Evolutionary conservation across 1,140 invertebrate genomes (phyloP).

Genomic region (Drosophila nebulosa): DNA sequence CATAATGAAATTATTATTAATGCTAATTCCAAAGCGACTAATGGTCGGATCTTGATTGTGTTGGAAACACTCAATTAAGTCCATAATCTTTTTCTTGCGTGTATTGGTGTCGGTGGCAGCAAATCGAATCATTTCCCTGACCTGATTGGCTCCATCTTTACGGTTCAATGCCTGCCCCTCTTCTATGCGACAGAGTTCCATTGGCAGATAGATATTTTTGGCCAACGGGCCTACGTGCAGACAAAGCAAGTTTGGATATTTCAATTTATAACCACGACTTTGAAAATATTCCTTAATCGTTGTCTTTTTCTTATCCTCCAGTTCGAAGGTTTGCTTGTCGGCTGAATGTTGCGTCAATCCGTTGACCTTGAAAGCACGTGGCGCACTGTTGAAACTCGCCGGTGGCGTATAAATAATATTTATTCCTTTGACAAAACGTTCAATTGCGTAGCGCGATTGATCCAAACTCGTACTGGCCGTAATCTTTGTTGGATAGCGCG

Average conservation of each 20-base stretch:
- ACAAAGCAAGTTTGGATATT: constrained; percentile 83
- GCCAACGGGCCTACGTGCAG: constrained; percentile 83
- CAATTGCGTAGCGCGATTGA: not conserved
- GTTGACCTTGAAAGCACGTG: constrained; percentile 82
- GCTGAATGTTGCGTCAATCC: constrained; percentile 78
- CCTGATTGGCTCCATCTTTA: constrained; percentile 83
- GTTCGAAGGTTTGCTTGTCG: constrained; percentile 75
- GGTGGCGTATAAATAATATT: constrained; percentile 59
- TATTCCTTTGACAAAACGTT: constrained; percentile 47
- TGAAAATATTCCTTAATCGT: constrained; percentile 83
- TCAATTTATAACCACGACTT: constrained; percentile 63
- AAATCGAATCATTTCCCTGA: constrained; percentile 85
- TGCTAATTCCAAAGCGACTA: constrained; percentile 84
- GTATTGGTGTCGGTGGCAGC: constrained; percentile 84
- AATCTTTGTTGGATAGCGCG: not conserved
- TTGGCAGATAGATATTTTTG: constrained; percentile 83
- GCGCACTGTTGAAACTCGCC: constrained; percentile 37
- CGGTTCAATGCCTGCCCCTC: constrained; percentile 84
- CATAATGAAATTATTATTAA: constrained; percentile 82
- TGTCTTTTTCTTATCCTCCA: constrained; percentile 9
- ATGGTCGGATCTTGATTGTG: constrained; percentile 82
- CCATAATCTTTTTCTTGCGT: constrained; percentile 85
- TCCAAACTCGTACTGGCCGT: not conserved
- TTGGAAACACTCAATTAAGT: constrained; percentile 81
- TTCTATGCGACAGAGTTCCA: constrained; percentile 84